Percentiles rank a stretch among this genome's conserved stretches.
phyloP scores from a whole-genome alignment of 2,797 vertebrate species.

The Anguilla anguilla region DNA sequence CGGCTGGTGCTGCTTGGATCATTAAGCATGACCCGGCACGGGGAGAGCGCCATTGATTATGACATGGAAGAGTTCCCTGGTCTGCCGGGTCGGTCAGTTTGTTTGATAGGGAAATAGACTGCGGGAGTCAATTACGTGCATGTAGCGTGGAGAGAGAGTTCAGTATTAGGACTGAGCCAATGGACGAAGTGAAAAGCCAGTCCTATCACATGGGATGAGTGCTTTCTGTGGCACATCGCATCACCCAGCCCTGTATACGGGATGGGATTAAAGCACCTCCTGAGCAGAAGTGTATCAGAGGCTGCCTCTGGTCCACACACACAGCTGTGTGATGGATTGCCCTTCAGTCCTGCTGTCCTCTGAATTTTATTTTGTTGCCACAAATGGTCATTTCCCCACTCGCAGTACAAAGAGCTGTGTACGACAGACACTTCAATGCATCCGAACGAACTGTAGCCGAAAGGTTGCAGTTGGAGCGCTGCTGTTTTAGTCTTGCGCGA shows the following conservation, averaged over 20 bases:
- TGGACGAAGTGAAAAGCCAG: not conserved
- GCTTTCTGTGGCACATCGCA: not conserved
- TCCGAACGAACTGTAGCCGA: not conserved
- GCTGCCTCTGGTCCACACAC: not conserved
- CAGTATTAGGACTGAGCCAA: not conserved
- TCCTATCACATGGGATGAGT: not conserved
- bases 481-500: not conserved
- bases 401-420: not conserved
- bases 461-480: not conserved
- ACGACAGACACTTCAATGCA: not conserved
- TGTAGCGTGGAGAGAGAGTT: not conserved
- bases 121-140: conserved; percentile 25
- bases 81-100: conserved; percentile 61
- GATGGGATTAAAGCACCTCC: not conserved
- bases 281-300: not conserved
- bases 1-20: not conserved
- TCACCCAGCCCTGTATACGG: not conserved
- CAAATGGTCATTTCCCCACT: not conserved
- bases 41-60: conserved; percentile 65
- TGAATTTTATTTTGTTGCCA: not conserved
- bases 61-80: conserved; percentile 61
- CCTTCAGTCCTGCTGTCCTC: not conserved
- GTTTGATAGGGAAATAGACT: conserved; percentile 43
- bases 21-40: conserved; percentile 34
- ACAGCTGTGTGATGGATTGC: not conserved